Evolutionary conservation across 1,140 invertebrate genomes (phyloP).

Genomic region (Drosophila miranda): DNA sequence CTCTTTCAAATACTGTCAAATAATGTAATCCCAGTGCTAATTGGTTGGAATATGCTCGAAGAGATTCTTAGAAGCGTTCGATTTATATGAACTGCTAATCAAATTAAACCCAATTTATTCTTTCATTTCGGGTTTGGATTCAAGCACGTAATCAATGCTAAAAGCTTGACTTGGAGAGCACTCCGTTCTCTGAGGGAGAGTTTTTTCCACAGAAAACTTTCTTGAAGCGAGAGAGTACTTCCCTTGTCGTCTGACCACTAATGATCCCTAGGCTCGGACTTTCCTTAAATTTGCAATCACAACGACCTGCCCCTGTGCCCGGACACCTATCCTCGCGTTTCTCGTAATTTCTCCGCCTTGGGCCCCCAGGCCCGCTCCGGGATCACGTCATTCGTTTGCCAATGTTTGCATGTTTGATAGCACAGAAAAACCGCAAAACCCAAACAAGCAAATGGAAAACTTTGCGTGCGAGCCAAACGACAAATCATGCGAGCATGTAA

Average conservation of each 20-base stretch:
- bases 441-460: constrained; percentile 26
- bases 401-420: constrained; percentile 37
- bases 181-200: no score
- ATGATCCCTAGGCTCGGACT: no score
- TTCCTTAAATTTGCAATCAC: no score
- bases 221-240: no score
- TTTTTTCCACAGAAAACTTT: no score
- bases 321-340: no score
- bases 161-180: neutral
- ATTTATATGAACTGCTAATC: constrained; percentile 36
- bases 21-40: no score
- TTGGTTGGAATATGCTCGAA: no score
- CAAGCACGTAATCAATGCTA: neutral
- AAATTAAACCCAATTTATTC: constrained; percentile 10
- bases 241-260: no score
- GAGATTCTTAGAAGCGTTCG: neutral
- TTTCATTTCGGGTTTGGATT: neutral
- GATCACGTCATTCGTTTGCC: constrained; percentile 10
- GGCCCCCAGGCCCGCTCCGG: constrained; percentile 1
- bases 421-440: constrained; percentile 22
- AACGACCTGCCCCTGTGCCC: no score
- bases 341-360: neutral
- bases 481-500: constrained; percentile 25
- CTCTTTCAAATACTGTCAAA: no score
- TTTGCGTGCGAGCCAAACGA: constrained; percentile 48